These are phyloP conservation scores for Alaudala cheleensis DNA, from an alignment of 2,113 vertebrate genomes.

Conservation along the genomic window DNA sequence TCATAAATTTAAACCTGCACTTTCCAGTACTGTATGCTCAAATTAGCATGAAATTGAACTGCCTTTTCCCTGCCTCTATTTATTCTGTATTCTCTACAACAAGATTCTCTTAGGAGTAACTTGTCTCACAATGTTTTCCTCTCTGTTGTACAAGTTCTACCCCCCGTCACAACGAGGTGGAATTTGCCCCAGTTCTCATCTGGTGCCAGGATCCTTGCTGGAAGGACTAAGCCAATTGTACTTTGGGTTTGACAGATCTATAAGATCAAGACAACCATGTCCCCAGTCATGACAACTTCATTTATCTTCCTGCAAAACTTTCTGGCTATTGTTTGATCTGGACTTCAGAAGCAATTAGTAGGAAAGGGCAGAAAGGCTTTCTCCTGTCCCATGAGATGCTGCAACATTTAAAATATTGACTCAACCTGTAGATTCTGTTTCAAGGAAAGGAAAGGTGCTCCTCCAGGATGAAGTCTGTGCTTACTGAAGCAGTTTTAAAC, in stretches of 20 bases:
- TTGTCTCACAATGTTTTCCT: not conserved
- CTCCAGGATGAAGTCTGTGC: not conserved
- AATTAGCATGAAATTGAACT: conserved; percentile 44
- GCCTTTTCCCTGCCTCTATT: not conserved
- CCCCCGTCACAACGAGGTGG: not conserved
- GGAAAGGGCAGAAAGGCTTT: not conserved
- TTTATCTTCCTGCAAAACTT: not conserved
- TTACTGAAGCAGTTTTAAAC: not conserved
- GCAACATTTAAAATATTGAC: not conserved
- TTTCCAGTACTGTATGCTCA: conserved; percentile 17
- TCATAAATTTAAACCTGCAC: conserved; percentile 1
- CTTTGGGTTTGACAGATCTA: not conserved
- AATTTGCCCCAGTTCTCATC: not conserved
- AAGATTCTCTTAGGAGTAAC: conserved; percentile 2
- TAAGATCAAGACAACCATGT: not conserved
- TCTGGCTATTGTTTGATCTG: not conserved
- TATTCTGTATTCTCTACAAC: not conserved
- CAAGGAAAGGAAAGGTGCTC: not conserved
- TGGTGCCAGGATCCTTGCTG: not conserved
- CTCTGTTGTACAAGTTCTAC: not conserved
- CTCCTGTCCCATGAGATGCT: not conserved
- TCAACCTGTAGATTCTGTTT: not conserved
- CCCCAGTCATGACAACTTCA: not conserved
- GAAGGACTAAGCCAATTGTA: not conserved
- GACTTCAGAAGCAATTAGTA: not conserved